phyloP scores from a whole-genome alignment of 2,888 invertebrate genomes.

The Chymomyza caudatula region DNA sequence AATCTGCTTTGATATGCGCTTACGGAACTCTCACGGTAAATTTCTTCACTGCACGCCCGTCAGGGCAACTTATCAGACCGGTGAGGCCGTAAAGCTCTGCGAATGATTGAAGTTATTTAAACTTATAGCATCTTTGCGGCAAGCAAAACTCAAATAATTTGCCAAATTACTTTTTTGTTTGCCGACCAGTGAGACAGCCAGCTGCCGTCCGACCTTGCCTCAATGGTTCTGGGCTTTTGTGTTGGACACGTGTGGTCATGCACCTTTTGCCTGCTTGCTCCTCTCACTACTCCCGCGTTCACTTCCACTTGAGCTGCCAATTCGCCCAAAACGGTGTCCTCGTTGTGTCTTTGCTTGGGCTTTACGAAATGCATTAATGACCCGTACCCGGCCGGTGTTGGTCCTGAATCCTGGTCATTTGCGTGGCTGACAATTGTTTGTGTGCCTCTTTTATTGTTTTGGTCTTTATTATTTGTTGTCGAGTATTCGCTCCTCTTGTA shows the following conservation, averaged over 20 bases:
- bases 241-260: conserved; percentile 64
- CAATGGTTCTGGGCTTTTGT: conserved; percentile 19
- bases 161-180: conserved; percentile 65
- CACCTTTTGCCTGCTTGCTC: conserved; percentile 40
- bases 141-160: conserved; percentile 65
- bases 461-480: conserved; percentile 52
- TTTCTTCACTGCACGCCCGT: conserved; percentile 23
- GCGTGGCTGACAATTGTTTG: conserved; percentile 60
- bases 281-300: background rate
- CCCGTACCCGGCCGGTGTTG: conserved; percentile 17
- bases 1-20: conserved; percentile 25
- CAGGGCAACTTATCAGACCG: conserved; percentile 44
- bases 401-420: conserved; percentile 47
- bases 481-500: conserved; percentile 52
- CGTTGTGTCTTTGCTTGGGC: conserved; percentile 46
- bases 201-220: conserved; percentile 43
- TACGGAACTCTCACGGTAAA: conserved; percentile 49
- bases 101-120: conserved; percentile 66
- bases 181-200: background rate
- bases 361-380: conserved; percentile 60
- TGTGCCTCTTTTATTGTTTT: conserved; percentile 61
- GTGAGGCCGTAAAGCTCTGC: background rate
- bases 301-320: background rate
- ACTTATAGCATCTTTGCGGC: conserved; percentile 52
- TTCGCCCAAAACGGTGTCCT: background rate